Base-by-base conservation (phyloP, 2,113 vertebrate species). In the Dunckerocampus dactyliophorus region DNA sequence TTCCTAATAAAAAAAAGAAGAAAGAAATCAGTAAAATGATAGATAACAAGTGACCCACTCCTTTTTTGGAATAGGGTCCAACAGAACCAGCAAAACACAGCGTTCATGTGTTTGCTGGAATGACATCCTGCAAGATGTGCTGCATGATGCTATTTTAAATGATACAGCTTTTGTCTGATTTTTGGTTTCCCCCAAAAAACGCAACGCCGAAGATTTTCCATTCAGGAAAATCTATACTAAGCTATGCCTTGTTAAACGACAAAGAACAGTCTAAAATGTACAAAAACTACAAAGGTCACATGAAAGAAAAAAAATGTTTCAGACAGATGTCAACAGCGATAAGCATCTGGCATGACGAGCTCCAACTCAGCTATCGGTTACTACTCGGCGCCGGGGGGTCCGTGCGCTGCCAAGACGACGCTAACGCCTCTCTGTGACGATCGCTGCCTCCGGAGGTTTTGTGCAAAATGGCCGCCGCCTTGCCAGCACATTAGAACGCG, bases 301-400 rank as follows among this genome's bases (percentile, higher is more conserved):
- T 86, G 79, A 78, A 77, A 85, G 79, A 65, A 21, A 69, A 67
- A 70, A 62, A 72, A 77, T 87, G 87, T 85, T 62, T 89, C 89
- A 89, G 92, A 92, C 89, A 93, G 89, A 92, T 92, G 91, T 94
- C 93, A 91, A 82, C 88, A 91, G 62, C 89, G 82, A 92, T 92
- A 90, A 92, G 86, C 71, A 82, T 70, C 74, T 85, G 87, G 85
- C 85, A 83, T 92, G 90, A 93, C 84, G 87, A 72, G 83, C 80
- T 56, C 37, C 54, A 56, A 56, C 54, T 56, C 54, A 42, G 54
- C 88, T 89, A 92, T 93, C 92, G 88, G 85, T 91, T 92, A 87
- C 91, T 89, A 86, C 83, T 86, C 84, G 55, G 63, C 74, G 76
- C 83, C 74, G 59, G 74, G 57, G 54, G 88, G 89, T 91, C 87